Evolutionary conservation across 2,113 vertebrate species (phyloP).

Genomic region (Cyprinodon tularosa): DNA sequence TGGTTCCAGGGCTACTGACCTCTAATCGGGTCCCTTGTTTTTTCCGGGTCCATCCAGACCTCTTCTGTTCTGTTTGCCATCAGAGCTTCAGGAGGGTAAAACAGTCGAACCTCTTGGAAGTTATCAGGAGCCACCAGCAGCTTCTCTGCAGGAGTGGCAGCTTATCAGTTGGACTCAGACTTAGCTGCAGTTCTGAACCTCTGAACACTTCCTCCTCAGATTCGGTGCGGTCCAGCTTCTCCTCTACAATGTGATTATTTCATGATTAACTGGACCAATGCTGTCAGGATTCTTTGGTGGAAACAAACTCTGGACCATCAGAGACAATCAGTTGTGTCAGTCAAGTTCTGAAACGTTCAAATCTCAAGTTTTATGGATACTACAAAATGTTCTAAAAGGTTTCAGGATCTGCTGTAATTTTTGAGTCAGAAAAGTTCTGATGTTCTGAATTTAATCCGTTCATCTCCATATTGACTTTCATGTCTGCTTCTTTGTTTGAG

Average conservation of each 20-base stretch:
- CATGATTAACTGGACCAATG: background rate
- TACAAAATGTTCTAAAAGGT: no score
- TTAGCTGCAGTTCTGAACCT: background rate
- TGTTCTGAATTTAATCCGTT: no score
- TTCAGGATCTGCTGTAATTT: no score
- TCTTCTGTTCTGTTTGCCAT: background rate
- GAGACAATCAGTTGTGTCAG: background rate
- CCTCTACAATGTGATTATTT: background rate
- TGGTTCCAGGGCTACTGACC: no score
- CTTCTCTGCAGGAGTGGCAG: background rate
- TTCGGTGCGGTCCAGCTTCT: background rate
- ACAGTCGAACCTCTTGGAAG: background rate
- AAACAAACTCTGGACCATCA: background rate
- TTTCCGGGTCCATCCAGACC: no score
- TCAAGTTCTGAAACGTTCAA: background rate
- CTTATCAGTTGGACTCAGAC: conserved; percentile 15
- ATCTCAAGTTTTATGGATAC: no score
- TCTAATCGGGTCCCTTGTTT: no score
- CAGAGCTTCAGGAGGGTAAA: background rate
- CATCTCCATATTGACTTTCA: no score
- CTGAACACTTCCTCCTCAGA: background rate
- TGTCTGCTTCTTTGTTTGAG: no score
- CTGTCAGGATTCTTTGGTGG: no score
- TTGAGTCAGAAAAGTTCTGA: no score
- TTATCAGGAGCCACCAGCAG: conserved; percentile 19